These are phyloP conservation scores for Pedetes capensis DNA, from an alignment of 2,113 vertebrate genomes.

Conservation along the genomic window DNA sequence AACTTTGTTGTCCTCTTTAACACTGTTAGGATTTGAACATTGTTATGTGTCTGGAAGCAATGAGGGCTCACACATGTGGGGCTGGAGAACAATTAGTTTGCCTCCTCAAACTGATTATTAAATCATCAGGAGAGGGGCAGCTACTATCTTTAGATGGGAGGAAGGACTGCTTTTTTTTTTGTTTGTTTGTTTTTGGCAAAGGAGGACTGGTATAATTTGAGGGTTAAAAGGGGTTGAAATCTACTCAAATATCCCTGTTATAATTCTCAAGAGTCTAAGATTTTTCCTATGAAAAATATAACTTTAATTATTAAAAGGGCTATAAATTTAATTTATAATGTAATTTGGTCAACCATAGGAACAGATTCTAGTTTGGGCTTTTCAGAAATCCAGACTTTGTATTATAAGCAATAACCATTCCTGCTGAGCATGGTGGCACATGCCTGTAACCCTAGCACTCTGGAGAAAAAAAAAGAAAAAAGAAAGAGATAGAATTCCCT, in stretches of 20 bases:
- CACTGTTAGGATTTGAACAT: not conserved
- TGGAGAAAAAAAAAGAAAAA: no score
- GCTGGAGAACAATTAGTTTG: not conserved
- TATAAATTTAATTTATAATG: not conserved
- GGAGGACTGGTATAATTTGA: not conserved
- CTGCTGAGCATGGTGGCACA: not conserved
- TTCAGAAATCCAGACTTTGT: not conserved
- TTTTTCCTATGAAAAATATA: not conserved
- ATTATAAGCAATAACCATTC: not conserved
- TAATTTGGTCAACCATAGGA: not conserved
- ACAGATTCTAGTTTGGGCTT: not conserved
- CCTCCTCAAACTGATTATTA: not conserved
- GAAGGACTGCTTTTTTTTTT: not conserved
- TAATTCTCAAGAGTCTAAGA: not conserved
- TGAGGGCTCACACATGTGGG: not conserved
- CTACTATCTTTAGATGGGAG: not conserved
- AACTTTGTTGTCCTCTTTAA: not conserved
- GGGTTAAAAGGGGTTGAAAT: not conserved
- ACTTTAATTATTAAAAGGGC: not conserved
- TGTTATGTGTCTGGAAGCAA: not conserved
- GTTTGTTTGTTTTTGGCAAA: no score
- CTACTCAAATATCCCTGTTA: not conserved
- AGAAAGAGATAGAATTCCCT: no score
- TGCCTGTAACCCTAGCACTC: not conserved
- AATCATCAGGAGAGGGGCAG: not conserved